Base-by-base conservation (phyloP, 1,140 invertebrate genomes). In the Phocides pigmalion region DNA sequence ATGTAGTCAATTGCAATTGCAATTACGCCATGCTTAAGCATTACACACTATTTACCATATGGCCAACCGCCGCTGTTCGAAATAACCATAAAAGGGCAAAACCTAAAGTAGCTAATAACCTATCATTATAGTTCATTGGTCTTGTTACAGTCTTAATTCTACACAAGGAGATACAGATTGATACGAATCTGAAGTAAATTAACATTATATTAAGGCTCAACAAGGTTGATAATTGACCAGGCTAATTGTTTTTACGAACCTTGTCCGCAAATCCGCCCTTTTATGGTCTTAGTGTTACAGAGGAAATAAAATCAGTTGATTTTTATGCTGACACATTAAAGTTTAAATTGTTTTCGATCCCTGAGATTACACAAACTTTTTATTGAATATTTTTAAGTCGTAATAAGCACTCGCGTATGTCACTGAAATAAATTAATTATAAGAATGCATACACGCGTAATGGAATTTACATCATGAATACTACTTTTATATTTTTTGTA, bases 211-310 rank as follows among this genome's bases (percentile, higher is more conserved):
- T 59, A 44, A 59, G 15, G 25, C 11, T 32, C 12, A 58, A 44
- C 22, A 46, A 58, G 41, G 41, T 58, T 20, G 51, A 41, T 22
- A 54, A 54, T 54, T 54, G 51, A 17, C 32, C 42, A 44, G 46
- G 32, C 39, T 32, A 59, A 59, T 59, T 47, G 41, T 59, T 47
- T 59, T 46, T 46, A 32, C 25, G 15, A 47, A 25, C 35, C 46
- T 64, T 46, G 54, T 25, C 28, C 19, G 53, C 32, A 56, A 47
- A 59, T 22, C 37, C 63, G 64, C 54, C 59, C 53, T 62, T 63
- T 63, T 66, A 70, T 51, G 61, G 51, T 20, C 66, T 51, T 63
- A 66, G 54, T 50, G 62, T 66, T 70, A 54, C 59, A 63, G 42
- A 37, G 22, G 37, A 56, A 69, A 63, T 42, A 42, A 62, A 66